These are phyloP conservation scores for Sebastes taczanowskii DNA, from an alignment of 2,797 vertebrate genomes.

Conservation along the genomic window DNA sequence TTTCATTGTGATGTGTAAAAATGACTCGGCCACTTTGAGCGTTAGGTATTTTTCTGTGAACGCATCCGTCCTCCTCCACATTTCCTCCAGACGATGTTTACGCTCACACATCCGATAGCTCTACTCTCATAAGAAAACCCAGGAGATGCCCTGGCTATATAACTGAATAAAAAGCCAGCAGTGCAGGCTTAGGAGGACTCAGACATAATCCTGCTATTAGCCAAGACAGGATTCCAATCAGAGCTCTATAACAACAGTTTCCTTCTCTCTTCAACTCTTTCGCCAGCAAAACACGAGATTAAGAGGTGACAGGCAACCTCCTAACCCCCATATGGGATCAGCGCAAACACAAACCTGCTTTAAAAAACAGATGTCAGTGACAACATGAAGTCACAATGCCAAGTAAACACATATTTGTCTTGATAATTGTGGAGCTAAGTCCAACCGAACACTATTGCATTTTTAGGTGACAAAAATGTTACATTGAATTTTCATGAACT, in stretches of 20 bases:
- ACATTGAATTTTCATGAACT: no score
- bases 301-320: conserved; percentile 42
- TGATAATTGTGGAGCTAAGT: neutral
- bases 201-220: conserved; percentile 72
- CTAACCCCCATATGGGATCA: neutral
- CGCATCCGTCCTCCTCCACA: conserved; percentile 24
- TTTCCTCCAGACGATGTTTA: conserved; percentile 39
- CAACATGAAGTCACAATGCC: neutral
- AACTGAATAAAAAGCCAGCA: conserved; percentile 42
- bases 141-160: conserved; percentile 30
- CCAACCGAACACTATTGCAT: no score
- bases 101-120: conserved; percentile 32
- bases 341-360: conserved; percentile 2
- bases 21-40: conserved; percentile 17
- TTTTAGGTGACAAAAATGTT: no score
- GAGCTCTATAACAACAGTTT: conserved; percentile 37
- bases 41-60: neutral
- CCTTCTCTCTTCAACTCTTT: conserved; percentile 29
- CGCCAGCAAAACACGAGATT: conserved; percentile 33
- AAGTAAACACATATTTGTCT: neutral
- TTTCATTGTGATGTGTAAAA: conserved; percentile 33
- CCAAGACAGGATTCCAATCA: conserved; percentile 61
- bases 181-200: conserved; percentile 34
- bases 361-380: neutral
- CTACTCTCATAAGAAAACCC: conserved; percentile 36